phyloP scores from a whole-genome alignment of 2,888 invertebrate species.

The Julus scandinavius region DNA sequence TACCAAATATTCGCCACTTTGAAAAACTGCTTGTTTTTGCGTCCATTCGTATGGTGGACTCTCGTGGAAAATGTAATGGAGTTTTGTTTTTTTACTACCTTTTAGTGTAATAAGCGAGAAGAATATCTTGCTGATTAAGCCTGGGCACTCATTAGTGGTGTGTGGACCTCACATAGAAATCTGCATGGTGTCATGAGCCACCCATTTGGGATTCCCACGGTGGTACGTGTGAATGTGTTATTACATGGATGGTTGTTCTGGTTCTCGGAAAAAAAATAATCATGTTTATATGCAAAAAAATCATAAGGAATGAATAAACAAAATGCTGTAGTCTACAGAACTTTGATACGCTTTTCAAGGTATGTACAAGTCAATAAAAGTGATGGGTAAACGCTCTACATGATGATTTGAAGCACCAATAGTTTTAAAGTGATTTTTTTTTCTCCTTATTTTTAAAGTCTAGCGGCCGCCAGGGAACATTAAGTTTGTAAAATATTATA shows the following conservation, averaged over 20 bases:
- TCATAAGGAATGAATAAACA: no score
- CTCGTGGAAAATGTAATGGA: neutral
- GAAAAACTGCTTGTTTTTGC: neutral
- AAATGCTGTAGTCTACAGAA: no score
- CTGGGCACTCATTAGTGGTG: slow-evolving; percentile 7
- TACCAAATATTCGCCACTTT: slow-evolving; percentile 12
- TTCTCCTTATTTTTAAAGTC: no score
- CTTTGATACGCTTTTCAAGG: no score
- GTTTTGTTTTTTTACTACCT: neutral
- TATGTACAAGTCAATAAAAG: no score
- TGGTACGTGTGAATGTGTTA: neutral
- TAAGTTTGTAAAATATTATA: no score
- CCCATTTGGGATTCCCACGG: slow-evolving; percentile 3
- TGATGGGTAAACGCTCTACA: no score
- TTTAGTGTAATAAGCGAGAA: neutral
- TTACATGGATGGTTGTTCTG: neutral
- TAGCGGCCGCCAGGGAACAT: no score
- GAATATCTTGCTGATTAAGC: neutral
- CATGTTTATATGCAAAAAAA: no score
- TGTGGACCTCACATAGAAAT: neutral
- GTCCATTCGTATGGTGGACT: neutral
- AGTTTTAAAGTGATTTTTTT: no score
- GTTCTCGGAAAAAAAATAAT: neutral
- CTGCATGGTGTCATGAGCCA: neutral
- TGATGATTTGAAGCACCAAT: no score